Evolutionary conservation across 2,888 invertebrate genomes (phyloP).

Genomic region (Ochropleura leucogaster): DNA sequence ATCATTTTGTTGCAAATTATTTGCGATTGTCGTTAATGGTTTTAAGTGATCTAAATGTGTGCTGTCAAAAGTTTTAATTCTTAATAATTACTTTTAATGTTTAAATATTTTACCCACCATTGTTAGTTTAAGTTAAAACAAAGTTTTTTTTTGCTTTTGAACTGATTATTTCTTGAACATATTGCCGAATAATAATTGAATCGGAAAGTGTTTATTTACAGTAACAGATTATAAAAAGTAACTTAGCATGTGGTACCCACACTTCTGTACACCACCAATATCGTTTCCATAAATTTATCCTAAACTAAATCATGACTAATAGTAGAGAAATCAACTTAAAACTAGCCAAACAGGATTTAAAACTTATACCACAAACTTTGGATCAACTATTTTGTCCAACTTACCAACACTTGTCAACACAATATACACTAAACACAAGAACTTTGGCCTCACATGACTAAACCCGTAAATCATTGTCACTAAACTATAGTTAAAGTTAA

Average conservation of each 20-base stretch:
- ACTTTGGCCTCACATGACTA: constrained; percentile 85
- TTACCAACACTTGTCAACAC: constrained; percentile 59
- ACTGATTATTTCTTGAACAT: too few species aligned
- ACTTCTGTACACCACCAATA: not conserved
- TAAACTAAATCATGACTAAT: constrained; percentile 31
- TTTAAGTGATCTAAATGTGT: not conserved
- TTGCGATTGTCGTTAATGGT: constrained; percentile 5
- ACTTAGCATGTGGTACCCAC: not conserved
- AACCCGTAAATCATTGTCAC: constrained; percentile 66
- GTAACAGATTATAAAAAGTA: not conserved
- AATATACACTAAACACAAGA: constrained; percentile 77
- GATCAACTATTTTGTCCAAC: constrained; percentile 14
- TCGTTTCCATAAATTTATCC: not conserved
- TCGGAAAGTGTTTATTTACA: constrained; percentile 9
- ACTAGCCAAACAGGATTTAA: constrained; percentile 35
- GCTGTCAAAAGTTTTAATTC: not conserved
- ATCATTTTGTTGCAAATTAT: constrained; percentile 3
- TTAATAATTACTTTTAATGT: not conserved
- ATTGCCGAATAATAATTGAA: not conserved
- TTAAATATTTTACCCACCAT: not conserved
- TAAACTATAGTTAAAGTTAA: constrained; percentile 68
- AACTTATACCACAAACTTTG: constrained; percentile 1
- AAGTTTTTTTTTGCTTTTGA: not conserved
- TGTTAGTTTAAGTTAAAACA: not conserved
- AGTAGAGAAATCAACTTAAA: constrained; percentile 47